Conservation (phyloP, 1,140 invertebrate species). For the Teleopsis dalmanni region DNA sequence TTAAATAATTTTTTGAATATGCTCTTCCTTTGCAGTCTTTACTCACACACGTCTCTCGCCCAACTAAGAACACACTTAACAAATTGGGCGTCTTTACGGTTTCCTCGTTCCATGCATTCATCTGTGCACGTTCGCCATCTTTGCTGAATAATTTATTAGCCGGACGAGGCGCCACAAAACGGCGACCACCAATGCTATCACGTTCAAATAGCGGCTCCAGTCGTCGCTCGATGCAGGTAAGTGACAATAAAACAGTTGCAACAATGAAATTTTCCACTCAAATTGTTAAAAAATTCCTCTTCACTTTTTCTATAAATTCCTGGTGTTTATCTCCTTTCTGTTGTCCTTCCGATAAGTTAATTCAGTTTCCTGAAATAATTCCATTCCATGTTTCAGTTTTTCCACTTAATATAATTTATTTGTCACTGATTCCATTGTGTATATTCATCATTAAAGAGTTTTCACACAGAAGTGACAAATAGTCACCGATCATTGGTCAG, state of each 20-base stretch:
- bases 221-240: slow-evolving; percentile 68
- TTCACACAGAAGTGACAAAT: no score
- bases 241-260: slow-evolving; percentile 4
- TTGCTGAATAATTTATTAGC: slow-evolving; percentile 86
- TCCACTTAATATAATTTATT: no score
- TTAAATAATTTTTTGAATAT: slow-evolving; percentile 1
- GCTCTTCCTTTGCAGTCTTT: slow-evolving; percentile 66
- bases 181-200: slow-evolving; percentile 75
- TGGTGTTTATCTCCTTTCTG: no score
- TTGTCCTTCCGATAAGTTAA: no score
- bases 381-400: no score
- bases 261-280: no score
- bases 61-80: slow-evolving; percentile 90
- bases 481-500: no score
- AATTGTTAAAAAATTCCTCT: no score
- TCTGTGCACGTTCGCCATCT: slow-evolving; percentile 88
- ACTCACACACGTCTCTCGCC: slow-evolving; percentile 87
- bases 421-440: no score
- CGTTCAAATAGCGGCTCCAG: slow-evolving; percentile 81
- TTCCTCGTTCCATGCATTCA: slow-evolving; percentile 95
- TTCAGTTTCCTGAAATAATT: no score
- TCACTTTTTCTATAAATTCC: no score
- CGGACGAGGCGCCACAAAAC: slow-evolving; percentile 80
- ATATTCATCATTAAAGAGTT: no score
- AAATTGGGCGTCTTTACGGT: slow-evolving; percentile 95